Percentiles rank a stretch among this genome's conserved stretches.
Evolutionary conservation across 2,888 invertebrate genomes (phyloP).

Genomic region (Drosophila anomalata): DNA sequence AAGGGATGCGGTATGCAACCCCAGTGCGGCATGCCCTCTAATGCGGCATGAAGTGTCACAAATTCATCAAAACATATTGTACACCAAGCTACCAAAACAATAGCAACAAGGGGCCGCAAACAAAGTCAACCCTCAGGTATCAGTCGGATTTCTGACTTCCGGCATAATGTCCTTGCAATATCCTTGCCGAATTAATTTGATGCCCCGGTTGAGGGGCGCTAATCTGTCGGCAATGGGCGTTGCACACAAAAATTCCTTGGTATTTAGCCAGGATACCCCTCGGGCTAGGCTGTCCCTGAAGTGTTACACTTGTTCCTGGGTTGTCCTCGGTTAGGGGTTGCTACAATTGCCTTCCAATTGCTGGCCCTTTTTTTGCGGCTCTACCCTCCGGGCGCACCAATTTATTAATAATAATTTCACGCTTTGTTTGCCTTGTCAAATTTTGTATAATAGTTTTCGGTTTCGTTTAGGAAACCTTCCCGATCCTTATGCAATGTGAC

Average conservation of each 20-base stretch:
- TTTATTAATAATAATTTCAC: slow-evolving; percentile 79
- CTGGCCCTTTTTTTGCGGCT: slow-evolving; percentile 11
- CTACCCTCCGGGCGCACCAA: slow-evolving; percentile 28
- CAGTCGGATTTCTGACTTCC: slow-evolving; percentile 6
- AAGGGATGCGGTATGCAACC: slow-evolving; percentile 36
- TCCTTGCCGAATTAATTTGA: slow-evolving; percentile 60
- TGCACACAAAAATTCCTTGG: slow-evolving; percentile 79
- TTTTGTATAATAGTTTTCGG: slow-evolving; percentile 55
- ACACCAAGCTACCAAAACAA: slow-evolving; percentile 57
- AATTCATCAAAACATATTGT: slow-evolving; percentile 79
- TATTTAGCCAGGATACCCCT: slow-evolving; percentile 59
- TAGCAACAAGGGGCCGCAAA: slow-evolving; percentile 27
- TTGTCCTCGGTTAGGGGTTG: slow-evolving; percentile 52
- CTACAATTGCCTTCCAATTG: slow-evolving; percentile 61
- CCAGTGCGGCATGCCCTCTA: slow-evolving; percentile 47
- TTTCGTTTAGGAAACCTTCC: slow-evolving; percentile 17
- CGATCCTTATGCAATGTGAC: slow-evolving; percentile 46
- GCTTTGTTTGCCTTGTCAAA: slow-evolving; percentile 74
- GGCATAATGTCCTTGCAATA: slow-evolving; percentile 36
- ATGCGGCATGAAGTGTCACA: slow-evolving; percentile 82
- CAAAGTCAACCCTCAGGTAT: slow-evolving; percentile 35
- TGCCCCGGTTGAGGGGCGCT: slow-evolving; percentile 44
- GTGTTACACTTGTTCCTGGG: slow-evolving; percentile 63
- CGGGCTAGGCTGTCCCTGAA: slow-evolving; percentile 18
- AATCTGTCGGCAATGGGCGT: slow-evolving; percentile 72